These are phyloP conservation scores for Zaprionus vittiger DNA, from an alignment of 1,140 invertebrate genomes.

Conservation along the genomic window DNA sequence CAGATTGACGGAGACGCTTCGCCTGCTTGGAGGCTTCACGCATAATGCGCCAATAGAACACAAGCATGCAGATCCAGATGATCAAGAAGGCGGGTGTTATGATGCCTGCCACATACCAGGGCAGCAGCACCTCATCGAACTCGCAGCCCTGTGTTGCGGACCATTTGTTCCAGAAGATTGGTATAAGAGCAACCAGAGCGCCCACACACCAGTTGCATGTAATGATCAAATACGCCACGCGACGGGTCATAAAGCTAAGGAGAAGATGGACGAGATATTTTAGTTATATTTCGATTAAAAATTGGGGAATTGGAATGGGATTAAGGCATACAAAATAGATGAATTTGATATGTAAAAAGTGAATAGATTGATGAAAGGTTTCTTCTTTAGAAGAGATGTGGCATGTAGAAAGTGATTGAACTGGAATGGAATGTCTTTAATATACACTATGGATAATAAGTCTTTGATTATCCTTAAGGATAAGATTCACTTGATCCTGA, in stretches of 20 bases:
- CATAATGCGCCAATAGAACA: conserved; percentile 91
- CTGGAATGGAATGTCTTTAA: too few relatives aligned
- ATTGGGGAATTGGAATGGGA: too few relatives aligned
- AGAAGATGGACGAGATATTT: not conserved
- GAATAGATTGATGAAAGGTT: too few relatives aligned
- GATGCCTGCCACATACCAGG: conserved; percentile 87
- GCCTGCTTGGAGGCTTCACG: conserved; percentile 89
- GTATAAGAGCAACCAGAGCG: conserved; percentile 87
- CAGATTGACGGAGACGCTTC: conserved; percentile 86
- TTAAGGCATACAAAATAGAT: too few relatives aligned
- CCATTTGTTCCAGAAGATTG: conserved; percentile 91
- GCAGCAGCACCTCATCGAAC: conserved; percentile 79
- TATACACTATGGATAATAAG: too few relatives aligned
- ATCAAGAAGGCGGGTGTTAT: conserved; percentile 88
- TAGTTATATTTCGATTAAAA: too few relatives aligned
- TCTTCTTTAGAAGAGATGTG: too few relatives aligned
- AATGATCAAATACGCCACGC: conserved; percentile 87
- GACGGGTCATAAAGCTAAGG: conserved; percentile 86
- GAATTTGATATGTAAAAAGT: too few relatives aligned
- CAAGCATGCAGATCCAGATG: conserved; percentile 89
- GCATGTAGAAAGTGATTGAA: too few relatives aligned
- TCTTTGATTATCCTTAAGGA: too few relatives aligned
- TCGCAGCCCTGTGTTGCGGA: conserved; percentile 86
- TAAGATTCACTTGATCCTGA: too few relatives aligned
- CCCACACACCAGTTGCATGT: conserved; percentile 87